Percentiles rank a stretch among this genome's conserved stretches.
Evolutionary conservation across 2,888 invertebrate species (phyloP).

Genomic region (Dryomyza anilis): DNA sequence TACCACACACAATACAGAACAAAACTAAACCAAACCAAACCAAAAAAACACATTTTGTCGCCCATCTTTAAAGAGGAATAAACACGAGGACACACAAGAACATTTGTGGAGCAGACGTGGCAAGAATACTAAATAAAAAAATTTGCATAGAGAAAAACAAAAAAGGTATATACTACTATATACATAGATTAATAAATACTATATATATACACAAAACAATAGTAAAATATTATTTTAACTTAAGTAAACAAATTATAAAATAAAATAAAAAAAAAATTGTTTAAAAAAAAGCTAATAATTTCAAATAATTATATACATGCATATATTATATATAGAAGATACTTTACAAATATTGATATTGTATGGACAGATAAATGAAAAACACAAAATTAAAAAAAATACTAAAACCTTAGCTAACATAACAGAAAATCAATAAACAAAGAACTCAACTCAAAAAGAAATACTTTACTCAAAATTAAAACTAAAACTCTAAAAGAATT

Average conservation of each 20-base stretch:
- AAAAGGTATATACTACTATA: neutral
- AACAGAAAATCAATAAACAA: neutral
- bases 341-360: neutral
- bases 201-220: slow-evolving; percentile 42
- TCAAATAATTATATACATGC: neutral
- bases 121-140: slow-evolving; percentile 5
- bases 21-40: neutral
- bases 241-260: slow-evolving; percentile 28
- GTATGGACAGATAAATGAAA: neutral
- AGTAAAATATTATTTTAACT: slow-evolving; percentile 49
- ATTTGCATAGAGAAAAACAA: slow-evolving; percentile 27
- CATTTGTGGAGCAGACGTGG: slow-evolving; percentile 9
- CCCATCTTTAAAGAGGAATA: neutral
- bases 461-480: slow-evolving; percentile 11
- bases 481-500: neutral
- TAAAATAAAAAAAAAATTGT: slow-evolving; percentile 13
- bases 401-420: neutral
- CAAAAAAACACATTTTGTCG: slow-evolving; percentile 8
- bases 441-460: slow-evolving; percentile 10
- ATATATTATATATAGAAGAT: neutral
- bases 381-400: too few relatives aligned
- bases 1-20: neutral
- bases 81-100: neutral
- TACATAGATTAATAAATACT: slow-evolving; percentile 17
- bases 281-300: too few relatives aligned